A percentile compares a stretch with the other conserved stretches of the same genome.
phyloP scores from a whole-genome alignment of 2,113 vertebrate species.

The Epinephelus fuscoguttatus region DNA sequence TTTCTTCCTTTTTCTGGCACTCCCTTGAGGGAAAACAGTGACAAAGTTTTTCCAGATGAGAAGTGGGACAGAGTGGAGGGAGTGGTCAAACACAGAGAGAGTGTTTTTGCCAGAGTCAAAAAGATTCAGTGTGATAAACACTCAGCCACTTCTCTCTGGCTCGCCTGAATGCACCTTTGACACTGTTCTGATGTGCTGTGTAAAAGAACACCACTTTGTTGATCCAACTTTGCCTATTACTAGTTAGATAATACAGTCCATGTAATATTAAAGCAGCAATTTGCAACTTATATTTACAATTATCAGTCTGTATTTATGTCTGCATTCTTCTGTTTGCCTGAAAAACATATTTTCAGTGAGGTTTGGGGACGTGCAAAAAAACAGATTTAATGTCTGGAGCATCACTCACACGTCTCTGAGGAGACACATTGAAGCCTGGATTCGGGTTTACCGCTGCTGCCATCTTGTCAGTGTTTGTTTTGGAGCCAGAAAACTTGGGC shows the following conservation, averaged over 20 bases:
- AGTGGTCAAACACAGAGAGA: neutral
- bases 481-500: conserved; percentile 11
- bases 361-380: neutral
- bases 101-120: conserved; percentile 5
- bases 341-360: neutral
- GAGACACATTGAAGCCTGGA: neutral
- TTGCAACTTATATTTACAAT: neutral
- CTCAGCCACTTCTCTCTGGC: conserved; percentile 8
- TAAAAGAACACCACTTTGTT: conserved; percentile 10
- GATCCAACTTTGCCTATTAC: conserved; percentile 2
- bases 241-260: neutral
- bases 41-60: conserved; percentile 22
- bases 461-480: conserved; percentile 29
- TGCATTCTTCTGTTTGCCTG: neutral
- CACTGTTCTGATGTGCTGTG: neutral
- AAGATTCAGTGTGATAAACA: conserved; percentile 18
- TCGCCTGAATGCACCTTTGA: conserved; percentile 6
- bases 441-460: neutral
- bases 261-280: neutral
- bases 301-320: neutral
- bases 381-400: neutral
- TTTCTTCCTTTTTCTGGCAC: conserved; percentile 11
- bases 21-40: neutral
- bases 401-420: conserved; percentile 9
- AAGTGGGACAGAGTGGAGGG: neutral